phyloP scores from a whole-genome alignment of 2,797 vertebrate species.

The Peromyscus nudipes region DNA sequence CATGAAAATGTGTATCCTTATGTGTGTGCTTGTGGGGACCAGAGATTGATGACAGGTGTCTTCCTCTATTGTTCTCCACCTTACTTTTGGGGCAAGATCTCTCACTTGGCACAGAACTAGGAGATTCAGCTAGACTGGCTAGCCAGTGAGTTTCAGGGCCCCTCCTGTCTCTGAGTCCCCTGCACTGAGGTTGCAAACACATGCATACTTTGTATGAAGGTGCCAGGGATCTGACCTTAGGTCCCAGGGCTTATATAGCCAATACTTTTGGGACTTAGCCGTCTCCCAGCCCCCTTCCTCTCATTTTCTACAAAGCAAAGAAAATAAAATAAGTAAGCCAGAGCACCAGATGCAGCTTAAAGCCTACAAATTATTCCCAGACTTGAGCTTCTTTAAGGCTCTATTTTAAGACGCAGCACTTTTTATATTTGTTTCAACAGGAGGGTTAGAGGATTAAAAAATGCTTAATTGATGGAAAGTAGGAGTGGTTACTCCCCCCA shows the following conservation, averaged over 20 bases:
- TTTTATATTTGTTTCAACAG: slow-evolving; percentile 72
- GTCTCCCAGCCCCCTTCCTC: neutral
- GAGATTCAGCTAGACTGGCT: no score
- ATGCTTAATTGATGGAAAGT: slow-evolving; percentile 74
- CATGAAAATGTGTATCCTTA: neutral
- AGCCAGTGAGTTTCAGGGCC: neutral
- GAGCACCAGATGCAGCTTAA: slow-evolving; percentile 69
- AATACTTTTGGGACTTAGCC: neutral
- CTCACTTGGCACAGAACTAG: neutral
- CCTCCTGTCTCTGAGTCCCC: neutral
- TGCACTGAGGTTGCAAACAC: neutral
- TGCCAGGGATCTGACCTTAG: neutral
- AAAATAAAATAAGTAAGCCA: slow-evolving; percentile 65
- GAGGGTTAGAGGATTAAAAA: slow-evolving; percentile 63
- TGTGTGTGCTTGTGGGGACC: neutral
- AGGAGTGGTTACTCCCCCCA: slow-evolving; percentile 65
- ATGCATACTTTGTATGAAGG: neutral
- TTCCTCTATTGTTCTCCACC: neutral
- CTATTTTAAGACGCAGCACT: slow-evolving; percentile 74
- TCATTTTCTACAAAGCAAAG: slow-evolving; percentile 60
- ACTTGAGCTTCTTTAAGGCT: slow-evolving; percentile 57
- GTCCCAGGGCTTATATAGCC: neutral
- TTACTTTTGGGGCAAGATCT: neutral
- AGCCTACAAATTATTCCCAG: slow-evolving; percentile 71
- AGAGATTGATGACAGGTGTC: neutral